Conservation (phyloP, 2,888 invertebrate genomes). For the Lithophane ornitopus region DNA sequence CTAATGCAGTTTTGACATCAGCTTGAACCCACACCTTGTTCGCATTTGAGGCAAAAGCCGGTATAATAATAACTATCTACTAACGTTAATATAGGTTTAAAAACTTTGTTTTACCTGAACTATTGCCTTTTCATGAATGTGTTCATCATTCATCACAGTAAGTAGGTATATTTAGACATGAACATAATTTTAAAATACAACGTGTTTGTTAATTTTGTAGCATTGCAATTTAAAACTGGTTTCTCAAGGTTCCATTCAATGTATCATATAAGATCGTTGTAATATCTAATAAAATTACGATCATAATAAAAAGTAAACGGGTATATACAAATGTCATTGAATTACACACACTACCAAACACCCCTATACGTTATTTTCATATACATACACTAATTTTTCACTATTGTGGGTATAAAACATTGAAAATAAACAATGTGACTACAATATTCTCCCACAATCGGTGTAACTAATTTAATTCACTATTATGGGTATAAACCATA, state of each 20-base stretch:
- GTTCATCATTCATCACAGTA: too few species aligned
- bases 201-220: constrained; percentile 1
- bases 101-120: not conserved
- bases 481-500: too few species aligned
- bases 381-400: too few species aligned
- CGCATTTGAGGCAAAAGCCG: constrained; percentile 34
- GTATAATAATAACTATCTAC: not conserved
- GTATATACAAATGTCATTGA: too few species aligned
- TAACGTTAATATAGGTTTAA: not conserved
- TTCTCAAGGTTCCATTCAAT: constrained; percentile 25
- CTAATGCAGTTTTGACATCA: constrained; percentile 69
- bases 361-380: too few species aligned
- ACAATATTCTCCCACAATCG: too few species aligned
- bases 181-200: constrained; percentile 3
- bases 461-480: too few species aligned
- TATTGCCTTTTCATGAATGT: not conserved
- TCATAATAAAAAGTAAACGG: not conserved
- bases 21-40: constrained; percentile 61
- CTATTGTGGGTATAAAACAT: not conserved
- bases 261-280: not conserved
- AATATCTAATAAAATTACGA: constrained; percentile 9
- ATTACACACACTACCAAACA: too few species aligned
- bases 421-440: too few species aligned
- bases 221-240: constrained; percentile 28
- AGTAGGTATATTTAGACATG: too few species aligned